Percentiles rank a stretch among this genome's conserved stretches.
Conservation (phyloP, 2,888 invertebrate species). For the Nymphalis c-album region DNA sequence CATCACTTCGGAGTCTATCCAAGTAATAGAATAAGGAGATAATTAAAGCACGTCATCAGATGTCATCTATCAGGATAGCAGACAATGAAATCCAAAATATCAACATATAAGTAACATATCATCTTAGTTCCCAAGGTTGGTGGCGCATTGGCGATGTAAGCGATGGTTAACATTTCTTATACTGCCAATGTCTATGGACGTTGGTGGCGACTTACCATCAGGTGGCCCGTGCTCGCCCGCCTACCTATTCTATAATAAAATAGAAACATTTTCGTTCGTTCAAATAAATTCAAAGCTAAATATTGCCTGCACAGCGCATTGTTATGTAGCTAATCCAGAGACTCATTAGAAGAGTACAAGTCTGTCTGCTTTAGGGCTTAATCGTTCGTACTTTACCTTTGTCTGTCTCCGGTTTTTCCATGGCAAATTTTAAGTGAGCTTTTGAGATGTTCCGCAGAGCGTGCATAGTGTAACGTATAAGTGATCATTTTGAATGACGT, state of each 20-base stretch:
- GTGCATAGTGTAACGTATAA: slow-evolving; percentile 18
- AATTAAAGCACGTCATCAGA: not conserved
- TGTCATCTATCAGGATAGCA: not conserved
- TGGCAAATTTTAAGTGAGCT: slow-evolving; percentile 17
- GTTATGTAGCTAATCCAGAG: slow-evolving; percentile 19
- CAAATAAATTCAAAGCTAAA: not conserved
- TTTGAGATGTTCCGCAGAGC: slow-evolving; percentile 15
- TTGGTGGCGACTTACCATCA: too few species aligned
- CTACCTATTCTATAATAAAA: too few species aligned
- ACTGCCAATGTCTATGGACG: too few species aligned
- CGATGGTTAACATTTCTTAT: too few species aligned
- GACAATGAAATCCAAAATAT: too few species aligned
- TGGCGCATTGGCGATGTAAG: too few species aligned
- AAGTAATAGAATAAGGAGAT: not conserved
- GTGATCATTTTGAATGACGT: slow-evolving; percentile 24
- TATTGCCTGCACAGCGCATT: slow-evolving; percentile 1
- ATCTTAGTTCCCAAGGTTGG: not conserved
- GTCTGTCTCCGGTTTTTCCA: slow-evolving; percentile 18
- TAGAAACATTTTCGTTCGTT: not conserved
- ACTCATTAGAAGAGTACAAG: slow-evolving; percentile 23
- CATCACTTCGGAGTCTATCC: not conserved
- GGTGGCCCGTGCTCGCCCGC: too few species aligned
- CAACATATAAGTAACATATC: too few species aligned
- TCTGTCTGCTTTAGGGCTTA: slow-evolving; percentile 25
- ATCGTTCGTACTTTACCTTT: slow-evolving; percentile 28